phyloP scores from a whole-genome alignment of 1,140 invertebrate species.

The Polyergus mexicanus region DNA sequence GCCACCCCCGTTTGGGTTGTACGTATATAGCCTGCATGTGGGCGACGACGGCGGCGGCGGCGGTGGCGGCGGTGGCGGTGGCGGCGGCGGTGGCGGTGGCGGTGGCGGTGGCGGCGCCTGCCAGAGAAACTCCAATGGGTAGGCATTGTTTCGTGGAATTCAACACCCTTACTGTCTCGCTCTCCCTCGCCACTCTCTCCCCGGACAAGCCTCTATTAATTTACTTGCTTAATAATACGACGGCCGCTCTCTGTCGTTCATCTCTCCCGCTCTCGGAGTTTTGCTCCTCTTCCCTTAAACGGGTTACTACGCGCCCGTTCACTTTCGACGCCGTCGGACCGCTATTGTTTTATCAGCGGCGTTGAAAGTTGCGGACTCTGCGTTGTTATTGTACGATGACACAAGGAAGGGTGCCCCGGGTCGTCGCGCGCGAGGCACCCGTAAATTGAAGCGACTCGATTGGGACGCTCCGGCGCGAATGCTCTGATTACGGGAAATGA shows the following conservation, averaged over 20 bases:
- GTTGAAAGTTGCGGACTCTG: slow-evolving; percentile 54
- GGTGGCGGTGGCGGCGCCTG: slow-evolving; percentile 37
- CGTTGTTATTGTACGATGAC: slow-evolving; percentile 25
- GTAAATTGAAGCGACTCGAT: slow-evolving; percentile 63
- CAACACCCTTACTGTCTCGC: slow-evolving; percentile 66
- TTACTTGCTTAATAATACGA: slow-evolving; percentile 85
- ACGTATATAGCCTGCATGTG: slow-evolving; percentile 44
- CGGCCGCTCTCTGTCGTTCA: slow-evolving; percentile 66
- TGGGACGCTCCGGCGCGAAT: slow-evolving; percentile 32
- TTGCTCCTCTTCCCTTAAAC: slow-evolving; percentile 50
- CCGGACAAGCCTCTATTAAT: slow-evolving; percentile 83
- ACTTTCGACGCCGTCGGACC: slow-evolving; percentile 64
- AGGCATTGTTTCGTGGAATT: slow-evolving; percentile 83
- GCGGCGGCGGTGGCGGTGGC: background rate
- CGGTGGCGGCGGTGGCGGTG: background rate
- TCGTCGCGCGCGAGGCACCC: slow-evolving; percentile 14
- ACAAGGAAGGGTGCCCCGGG: slow-evolving; percentile 11
- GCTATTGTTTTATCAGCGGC: slow-evolving; percentile 64
- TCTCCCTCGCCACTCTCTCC: slow-evolving; percentile 60
- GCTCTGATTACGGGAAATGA: slow-evolving; percentile 72
- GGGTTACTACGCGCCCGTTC: slow-evolving; percentile 56
- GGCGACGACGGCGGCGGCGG: slow-evolving; percentile 20
- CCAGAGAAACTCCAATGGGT: slow-evolving; percentile 63
- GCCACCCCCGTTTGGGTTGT: slow-evolving; percentile 39
- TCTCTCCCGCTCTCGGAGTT: slow-evolving; percentile 29